Evolutionary conservation across 2,888 invertebrate genomes (phyloP).

Genomic region (Yponomeuta sedellus): DNA sequence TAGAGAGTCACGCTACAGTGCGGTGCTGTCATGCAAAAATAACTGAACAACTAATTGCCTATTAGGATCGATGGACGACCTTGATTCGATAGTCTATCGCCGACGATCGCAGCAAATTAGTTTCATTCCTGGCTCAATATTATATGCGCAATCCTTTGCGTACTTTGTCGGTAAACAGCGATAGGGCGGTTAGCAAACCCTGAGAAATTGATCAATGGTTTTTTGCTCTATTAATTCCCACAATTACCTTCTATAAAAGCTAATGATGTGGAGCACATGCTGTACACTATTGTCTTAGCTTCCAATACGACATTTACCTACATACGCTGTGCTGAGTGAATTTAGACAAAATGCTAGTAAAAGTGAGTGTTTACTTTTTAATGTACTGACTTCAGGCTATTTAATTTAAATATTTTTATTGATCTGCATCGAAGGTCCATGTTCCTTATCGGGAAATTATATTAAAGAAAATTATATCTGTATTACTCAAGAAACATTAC

Average conservation of each 20-base stretch:
- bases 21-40: not conserved
- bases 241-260: constrained; percentile 69
- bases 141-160: constrained; percentile 22
- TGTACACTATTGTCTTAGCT: constrained; percentile 47
- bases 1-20: not conserved
- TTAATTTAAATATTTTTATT: too few species aligned
- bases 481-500: too few species aligned
- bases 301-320: constrained; percentile 26
- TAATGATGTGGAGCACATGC: constrained; percentile 42
- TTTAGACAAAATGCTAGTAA: constrained; percentile 42
- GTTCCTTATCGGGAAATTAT: too few species aligned
- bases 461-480: too few species aligned
- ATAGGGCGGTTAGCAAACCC: constrained; percentile 55
- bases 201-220: constrained; percentile 68
- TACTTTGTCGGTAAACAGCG: constrained; percentile 45
- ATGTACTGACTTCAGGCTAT: too few species aligned
- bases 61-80: not conserved
- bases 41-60: not conserved
- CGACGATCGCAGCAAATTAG: not conserved
- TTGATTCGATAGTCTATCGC: not conserved
- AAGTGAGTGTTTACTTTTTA: constrained; percentile 41
- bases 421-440: too few species aligned
- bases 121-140: constrained; percentile 15
- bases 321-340: constrained; percentile 24
- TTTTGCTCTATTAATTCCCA: constrained; percentile 74